Evolutionary conservation across 2,113 vertebrate genomes (phyloP), one percentile per base, ranked within the genome.

Genomic region (Sterrhoptilus dennistouni): DNA sequence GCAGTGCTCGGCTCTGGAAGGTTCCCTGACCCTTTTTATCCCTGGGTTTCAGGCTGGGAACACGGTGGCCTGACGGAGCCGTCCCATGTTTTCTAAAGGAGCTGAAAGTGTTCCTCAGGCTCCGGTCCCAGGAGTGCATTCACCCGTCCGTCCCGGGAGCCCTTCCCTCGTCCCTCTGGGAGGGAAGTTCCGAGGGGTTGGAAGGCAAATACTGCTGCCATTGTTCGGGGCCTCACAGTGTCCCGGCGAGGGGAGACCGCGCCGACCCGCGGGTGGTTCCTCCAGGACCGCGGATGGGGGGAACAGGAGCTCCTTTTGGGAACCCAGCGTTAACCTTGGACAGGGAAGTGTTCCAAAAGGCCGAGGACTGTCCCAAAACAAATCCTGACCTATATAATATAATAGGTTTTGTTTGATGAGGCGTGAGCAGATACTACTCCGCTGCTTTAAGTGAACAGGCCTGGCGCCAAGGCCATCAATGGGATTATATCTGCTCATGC

Each of bases 371-470:
- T 70, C 93, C 50, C 54, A 28, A 90, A 93, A 65, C 87, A 89
- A 83, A 72, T 40, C 80, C 53, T 87, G 84, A 83, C 93, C 91
- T 79, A 83, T 63, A 80, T 57, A 93, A 87, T 27, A 8, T 3
- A 59, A 72, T n/a, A 28, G 78, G 35, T 11, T 93, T 90, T 91
- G 75, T 78, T 83, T 80, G 20, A 53, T 59, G 84, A 87, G 70
- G 81, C 65, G 3, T 91, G 84, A 94, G 79, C 63, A 87, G 83
- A 84, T 60, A 70, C 61, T 44, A 35, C 89, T 85, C 40, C 8
- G 35, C 71, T 81, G 90, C 78, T 95, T 60, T 83, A 77, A 96
- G 71, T 56, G 90, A 90, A 21, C 36, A 83, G 93, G 93, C 92
- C 70, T 57, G 5, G 59, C 0, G 66, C 87, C 95, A 96, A 63